A percentile compares a stretch with the other conserved stretches of the same genome.
Conservation (phyloP, 2,113 vertebrate species). For the Parus major region DNA sequence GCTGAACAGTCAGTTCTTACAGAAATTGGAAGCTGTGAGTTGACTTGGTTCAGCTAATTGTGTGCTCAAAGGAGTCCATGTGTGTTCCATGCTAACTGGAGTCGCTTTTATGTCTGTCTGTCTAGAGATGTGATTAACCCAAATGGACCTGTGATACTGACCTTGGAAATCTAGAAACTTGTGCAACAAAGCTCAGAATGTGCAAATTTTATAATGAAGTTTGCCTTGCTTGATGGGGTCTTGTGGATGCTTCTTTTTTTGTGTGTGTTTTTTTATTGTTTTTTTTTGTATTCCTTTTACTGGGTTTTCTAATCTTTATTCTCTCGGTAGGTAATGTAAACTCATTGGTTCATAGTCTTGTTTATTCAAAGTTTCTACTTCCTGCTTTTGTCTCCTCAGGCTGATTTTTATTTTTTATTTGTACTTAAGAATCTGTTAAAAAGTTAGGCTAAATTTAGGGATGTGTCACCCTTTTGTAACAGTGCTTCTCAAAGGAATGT, state of each 20-base stretch:
- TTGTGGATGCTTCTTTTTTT: neutral
- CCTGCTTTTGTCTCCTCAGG: neutral
- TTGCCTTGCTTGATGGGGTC: neutral
- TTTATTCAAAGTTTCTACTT: neutral
- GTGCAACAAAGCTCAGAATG: neutral
- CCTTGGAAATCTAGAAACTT: neutral
- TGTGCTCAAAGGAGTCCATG: rapidly evolving
- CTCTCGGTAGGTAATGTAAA: neutral
- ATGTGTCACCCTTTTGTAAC: neutral
- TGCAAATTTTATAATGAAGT: neutral
- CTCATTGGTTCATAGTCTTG: neutral
- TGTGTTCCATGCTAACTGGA: neutral
- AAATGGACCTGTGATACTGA: neutral
- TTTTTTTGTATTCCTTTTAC: neutral
- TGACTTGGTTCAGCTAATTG: neutral
- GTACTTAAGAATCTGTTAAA: neutral
- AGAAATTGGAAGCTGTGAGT: neutral
- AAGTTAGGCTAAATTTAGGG: neutral
- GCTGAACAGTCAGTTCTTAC: neutral
- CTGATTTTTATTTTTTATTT: neutral
- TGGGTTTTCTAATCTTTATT: neutral
- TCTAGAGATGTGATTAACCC: neutral
- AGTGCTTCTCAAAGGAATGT: neutral
- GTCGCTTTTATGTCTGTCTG: neutral
- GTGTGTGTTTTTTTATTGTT: too few species aligned